These are phyloP conservation scores for Nesospiza acunhae DNA, from an alignment of 2,113 vertebrate genomes.

Conservation along the genomic window DNA sequence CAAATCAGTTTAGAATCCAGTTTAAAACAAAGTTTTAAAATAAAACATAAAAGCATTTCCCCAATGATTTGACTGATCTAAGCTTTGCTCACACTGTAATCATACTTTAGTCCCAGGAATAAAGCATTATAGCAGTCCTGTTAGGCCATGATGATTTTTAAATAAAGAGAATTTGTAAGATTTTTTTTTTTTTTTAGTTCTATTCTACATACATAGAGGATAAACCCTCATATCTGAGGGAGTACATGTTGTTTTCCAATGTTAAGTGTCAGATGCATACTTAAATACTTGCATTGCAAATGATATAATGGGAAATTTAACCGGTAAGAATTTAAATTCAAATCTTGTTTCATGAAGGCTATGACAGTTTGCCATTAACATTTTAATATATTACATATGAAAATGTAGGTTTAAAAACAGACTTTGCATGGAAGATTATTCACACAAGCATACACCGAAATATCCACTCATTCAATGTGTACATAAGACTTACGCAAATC, in stretches of 20 bases:
- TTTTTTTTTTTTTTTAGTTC: neutral
- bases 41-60: neutral
- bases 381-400: slow-evolving; percentile 48
- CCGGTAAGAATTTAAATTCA: slow-evolving; percentile 47
- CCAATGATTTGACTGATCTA: neutral
- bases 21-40: neutral
- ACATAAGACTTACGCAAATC: slow-evolving; percentile 38
- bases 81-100: neutral
- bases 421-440: slow-evolving; percentile 48
- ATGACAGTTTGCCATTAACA: slow-evolving; percentile 36
- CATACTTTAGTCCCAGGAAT: neutral
- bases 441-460: neutral
- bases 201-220: neutral
- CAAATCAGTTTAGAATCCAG: neutral
- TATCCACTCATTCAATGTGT: slow-evolving; percentile 19
- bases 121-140: neutral
- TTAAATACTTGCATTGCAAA: slow-evolving; percentile 63
- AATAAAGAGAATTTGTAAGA: neutral
- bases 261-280: slow-evolving; percentile 57
- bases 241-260: slow-evolving; percentile 18
- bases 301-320: slow-evolving; percentile 62
- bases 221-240: neutral
- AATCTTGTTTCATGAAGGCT: slow-evolving; percentile 41
- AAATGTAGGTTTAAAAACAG: slow-evolving; percentile 48
- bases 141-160: neutral